Percentiles rank a stretch among this genome's conserved stretches.
Evolutionary conservation across 2,888 invertebrate species (phyloP).

Genomic region (Oithona nana): DNA sequence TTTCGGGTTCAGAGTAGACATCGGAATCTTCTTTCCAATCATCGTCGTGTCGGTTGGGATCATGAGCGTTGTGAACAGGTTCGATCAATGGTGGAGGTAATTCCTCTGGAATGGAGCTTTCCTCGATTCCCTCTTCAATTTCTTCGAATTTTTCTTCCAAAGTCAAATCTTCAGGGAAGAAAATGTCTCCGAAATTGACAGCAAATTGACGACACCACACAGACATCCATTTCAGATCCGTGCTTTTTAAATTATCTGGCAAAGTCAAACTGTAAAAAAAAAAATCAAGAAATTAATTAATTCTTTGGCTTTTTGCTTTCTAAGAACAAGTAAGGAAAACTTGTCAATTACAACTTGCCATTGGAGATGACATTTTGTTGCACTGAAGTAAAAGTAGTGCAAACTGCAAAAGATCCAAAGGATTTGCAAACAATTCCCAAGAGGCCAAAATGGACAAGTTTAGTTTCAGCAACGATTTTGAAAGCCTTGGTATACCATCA

Average conservation of each 20-base stretch:
- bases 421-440: no score
- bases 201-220: conserved; percentile 85
- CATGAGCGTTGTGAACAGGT: conserved; percentile 2
- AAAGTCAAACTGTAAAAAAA: conserved; percentile 34
- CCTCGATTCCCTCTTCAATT: conserved; percentile 30
- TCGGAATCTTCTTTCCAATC: background rate
- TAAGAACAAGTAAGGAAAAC: no score
- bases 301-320: no score
- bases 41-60: background rate
- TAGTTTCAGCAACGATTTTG: no score
- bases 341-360: no score
- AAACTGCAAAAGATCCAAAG: no score
- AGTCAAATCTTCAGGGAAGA: conserved; percentile 39
- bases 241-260: conserved; percentile 68
- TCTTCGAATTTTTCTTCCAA: conserved; percentile 4
- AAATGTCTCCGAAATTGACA: conserved; percentile 71
- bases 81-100: background rate
- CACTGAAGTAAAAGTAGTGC: no score
- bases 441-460: no score
- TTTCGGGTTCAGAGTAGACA: background rate
- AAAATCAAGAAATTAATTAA: no score
- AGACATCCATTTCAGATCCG: conserved; percentile 77
- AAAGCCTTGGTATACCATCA: no score
- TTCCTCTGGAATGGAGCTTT: conserved; percentile 24
- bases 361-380: no score